These are phyloP conservation scores for Brachymystax lenok DNA, from an alignment of 2,797 vertebrate species.

Conservation along the genomic window DNA sequence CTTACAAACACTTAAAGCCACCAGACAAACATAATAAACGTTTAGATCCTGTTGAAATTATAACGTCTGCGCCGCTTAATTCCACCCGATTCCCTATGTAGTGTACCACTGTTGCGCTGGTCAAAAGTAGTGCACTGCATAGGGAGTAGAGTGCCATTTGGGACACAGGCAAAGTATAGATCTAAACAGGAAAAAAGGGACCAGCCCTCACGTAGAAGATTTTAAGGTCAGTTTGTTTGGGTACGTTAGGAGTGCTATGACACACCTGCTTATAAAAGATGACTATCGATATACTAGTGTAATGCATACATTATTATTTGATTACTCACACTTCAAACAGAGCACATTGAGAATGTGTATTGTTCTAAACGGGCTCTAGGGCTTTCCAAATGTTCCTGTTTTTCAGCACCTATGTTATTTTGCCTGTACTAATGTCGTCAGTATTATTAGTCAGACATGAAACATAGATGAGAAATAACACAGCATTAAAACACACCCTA, in stretches of 20 bases:
- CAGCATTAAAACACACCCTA: background rate
- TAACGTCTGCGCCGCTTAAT: background rate
- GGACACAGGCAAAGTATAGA: background rate
- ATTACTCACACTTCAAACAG: constrained; percentile 13
- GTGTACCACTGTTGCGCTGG: background rate
- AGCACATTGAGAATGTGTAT: constrained; percentile 17
- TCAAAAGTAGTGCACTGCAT: background rate
- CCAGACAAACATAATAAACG: constrained; percentile 71
- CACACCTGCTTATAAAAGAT: constrained; percentile 61
- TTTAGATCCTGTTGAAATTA: background rate
- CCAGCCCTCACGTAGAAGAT: constrained; percentile 34
- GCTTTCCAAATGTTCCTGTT: background rate
- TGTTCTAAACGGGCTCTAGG: constrained; percentile 11
- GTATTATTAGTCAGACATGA: background rate
- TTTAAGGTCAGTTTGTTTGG: constrained; percentile 42
- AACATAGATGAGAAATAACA: background rate
- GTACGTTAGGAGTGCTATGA: constrained; percentile 48
- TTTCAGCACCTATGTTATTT: background rate
- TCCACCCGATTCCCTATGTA: background rate
- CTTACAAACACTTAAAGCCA: constrained; percentile 51
- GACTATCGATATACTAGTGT: constrained; percentile 15
- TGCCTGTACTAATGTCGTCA: background rate
- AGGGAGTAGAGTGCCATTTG: background rate
- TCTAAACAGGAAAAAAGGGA: background rate
- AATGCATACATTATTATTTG: constrained; percentile 4